phyloP scores from a whole-genome alignment of 2,113 vertebrate species.

The Craseonycteris thonglongyai region DNA sequence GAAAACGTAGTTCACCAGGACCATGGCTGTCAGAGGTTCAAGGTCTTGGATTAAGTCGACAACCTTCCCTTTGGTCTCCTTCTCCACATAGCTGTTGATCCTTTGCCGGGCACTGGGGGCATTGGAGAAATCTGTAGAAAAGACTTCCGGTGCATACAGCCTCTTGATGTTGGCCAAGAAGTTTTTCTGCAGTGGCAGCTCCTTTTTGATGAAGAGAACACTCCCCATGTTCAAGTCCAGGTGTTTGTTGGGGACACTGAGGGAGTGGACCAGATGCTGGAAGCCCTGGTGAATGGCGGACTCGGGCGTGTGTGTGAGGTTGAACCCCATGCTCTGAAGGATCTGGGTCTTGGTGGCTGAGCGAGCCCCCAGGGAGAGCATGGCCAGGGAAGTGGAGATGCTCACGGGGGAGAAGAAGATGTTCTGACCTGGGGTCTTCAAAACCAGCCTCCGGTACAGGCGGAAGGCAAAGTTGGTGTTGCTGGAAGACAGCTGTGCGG shows the following conservation, averaged over 20 bases:
- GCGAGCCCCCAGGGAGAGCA: slow-evolving; percentile 81
- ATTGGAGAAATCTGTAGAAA: slow-evolving; percentile 81
- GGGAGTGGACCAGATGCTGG: slow-evolving; percentile 73
- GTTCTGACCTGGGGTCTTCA: slow-evolving; percentile 71
- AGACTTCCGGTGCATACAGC: slow-evolving; percentile 77
- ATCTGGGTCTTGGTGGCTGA: slow-evolving; percentile 81
- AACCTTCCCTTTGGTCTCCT: slow-evolving; percentile 85
- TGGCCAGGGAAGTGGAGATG: slow-evolving; percentile 80
- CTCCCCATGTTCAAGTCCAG: slow-evolving; percentile 80
- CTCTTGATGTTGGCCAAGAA: slow-evolving; percentile 79
- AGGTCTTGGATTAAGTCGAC: slow-evolving; percentile 81
- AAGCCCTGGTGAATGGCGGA: slow-evolving; percentile 77
- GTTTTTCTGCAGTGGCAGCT: slow-evolving; percentile 67
- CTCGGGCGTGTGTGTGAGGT: slow-evolving; percentile 13
- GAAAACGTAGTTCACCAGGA: slow-evolving; percentile 88
- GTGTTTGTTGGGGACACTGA: slow-evolving; percentile 68
- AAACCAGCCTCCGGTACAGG: slow-evolving; percentile 77
- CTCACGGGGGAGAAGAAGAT: slow-evolving; percentile 83
- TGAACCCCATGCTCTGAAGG: slow-evolving; percentile 79
- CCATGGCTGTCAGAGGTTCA: slow-evolving; percentile 76
- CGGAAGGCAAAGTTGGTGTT: slow-evolving; percentile 77
- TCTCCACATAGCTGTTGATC: slow-evolving; percentile 85
- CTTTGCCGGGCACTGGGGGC: slow-evolving; percentile 69
- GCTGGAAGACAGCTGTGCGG: not conserved
- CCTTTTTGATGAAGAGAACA: slow-evolving; percentile 79